Conservation (phyloP, 2,797 vertebrate species). For the Microchirus variegatus region DNA sequence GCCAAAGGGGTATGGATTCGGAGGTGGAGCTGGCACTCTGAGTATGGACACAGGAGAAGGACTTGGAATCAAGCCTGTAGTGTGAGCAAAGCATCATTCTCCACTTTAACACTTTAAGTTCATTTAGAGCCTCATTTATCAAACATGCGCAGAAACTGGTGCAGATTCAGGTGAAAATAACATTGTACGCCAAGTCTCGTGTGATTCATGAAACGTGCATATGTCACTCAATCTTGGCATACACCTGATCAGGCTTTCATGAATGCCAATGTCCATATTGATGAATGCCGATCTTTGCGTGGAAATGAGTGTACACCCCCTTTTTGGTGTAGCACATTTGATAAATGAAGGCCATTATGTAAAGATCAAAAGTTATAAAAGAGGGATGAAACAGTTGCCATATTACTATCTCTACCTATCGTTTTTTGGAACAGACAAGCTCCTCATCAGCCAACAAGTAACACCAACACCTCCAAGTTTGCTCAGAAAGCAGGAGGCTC, state of each 20-base stretch:
- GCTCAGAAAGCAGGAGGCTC: conserved; percentile 86
- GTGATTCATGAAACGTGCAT: neutral
- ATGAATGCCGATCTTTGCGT: too few species aligned
- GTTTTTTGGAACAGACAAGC: conserved; percentile 70
- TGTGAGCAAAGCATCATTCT: conserved; percentile 78
- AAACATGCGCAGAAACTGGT: too few species aligned
- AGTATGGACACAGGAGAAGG: conserved; percentile 92
- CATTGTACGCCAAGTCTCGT: too few species aligned
- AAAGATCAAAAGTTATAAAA: neutral
- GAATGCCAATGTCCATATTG: too few species aligned
- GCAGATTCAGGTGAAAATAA: too few species aligned
- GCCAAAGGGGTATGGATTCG: conserved; percentile 95
- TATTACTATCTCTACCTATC: neutral
- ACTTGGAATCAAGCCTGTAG: conserved; percentile 89
- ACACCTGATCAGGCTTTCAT: too few species aligned
- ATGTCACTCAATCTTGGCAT: neutral
- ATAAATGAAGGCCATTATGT: neutral
- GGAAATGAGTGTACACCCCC: too few species aligned
- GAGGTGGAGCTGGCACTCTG: conserved; percentile 91
- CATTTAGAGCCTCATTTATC: too few species aligned
- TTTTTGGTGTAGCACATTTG: too few species aligned
- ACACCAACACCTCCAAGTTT: conserved; percentile 88
- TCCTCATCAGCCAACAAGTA: conserved; percentile 86
- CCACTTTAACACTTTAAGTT: neutral
- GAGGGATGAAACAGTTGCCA: too few species aligned